Base-by-base conservation (phyloP, 2,797 vertebrate genomes). In the Nannoperca obscura region DNA sequence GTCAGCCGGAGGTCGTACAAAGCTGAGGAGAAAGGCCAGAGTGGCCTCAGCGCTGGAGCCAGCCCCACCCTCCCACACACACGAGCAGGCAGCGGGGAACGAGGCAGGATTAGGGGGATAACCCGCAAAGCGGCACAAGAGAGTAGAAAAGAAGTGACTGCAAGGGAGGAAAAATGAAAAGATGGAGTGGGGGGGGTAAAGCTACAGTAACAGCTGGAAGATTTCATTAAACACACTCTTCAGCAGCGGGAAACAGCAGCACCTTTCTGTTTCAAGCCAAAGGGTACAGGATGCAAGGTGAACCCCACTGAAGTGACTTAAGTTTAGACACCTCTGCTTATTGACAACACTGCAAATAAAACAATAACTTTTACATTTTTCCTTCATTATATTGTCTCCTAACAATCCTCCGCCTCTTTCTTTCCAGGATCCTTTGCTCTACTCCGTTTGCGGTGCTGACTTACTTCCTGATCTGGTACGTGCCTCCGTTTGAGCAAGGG, bases 381-480 rank as follows among this genome's bases (percentile, higher is more conserved):
- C 8, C 19, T 52, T 59, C 3, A 30, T 13, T 12, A 22, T 7
- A 17, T 19, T 22, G 30, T 57, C 15, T 20, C 14, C 40, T 80
- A 17, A 62, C 54, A 22, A 38, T 53, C 47, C 47, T 71, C 20
- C 6, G 0, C 6, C 14, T 17, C 1, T 66, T 12, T 14, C 71
- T 52, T 34, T 59, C 27, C 88, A 99, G 98, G 98, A 97, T 99
- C 81, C 74, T 98, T 75, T 83, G 96, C 53, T 99, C 98, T 14
- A 97, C 97, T 0, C 97, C 97, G 0, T 95, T 98, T 10, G 97
- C 97, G 0, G 94, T 98, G 64, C 84, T 95, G 27, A 94, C 95
- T 61, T 99, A 99, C 89, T 95, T 97, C 86, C 93, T 99, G 67
- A 95, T 98, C 82, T 99, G 98, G 98, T 97, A 95, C 0, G 98